phyloP scores from a whole-genome alignment of 2,113 vertebrate genomes.

The Columba janthina region DNA sequence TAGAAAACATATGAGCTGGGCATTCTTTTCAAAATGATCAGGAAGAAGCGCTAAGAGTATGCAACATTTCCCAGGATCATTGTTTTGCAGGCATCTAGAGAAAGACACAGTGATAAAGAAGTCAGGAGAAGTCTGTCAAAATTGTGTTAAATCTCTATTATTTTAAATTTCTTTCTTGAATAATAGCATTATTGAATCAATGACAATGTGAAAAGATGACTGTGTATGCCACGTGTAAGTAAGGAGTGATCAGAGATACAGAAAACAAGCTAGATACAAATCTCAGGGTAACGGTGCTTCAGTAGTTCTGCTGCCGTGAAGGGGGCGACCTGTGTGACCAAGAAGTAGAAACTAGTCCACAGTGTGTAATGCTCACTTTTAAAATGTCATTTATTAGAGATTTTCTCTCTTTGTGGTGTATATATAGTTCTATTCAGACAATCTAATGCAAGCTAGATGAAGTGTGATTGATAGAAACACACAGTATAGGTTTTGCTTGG shows the following conservation, averaged over 20 bases:
- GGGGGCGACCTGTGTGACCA: background rate
- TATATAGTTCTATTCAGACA: background rate
- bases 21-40: background rate
- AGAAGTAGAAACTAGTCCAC: background rate
- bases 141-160: background rate
- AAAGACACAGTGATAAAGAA: background rate
- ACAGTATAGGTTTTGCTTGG: background rate
- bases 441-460: background rate
- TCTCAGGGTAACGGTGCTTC: background rate
- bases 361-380: background rate
- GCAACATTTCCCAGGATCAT: background rate
- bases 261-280: background rate
- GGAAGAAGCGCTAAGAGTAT: background rate
- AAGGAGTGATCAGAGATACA: background rate
- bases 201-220: background rate
- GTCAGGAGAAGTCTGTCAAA: background rate
- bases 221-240: background rate
- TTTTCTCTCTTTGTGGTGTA: background rate
- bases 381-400: background rate
- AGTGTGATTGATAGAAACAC: background rate
- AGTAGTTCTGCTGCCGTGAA: fast-evolving
- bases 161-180: background rate
- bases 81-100: background rate
- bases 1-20: background rate
- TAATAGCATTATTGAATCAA: background rate